phyloP scores from a whole-genome alignment of 2,113 vertebrate genomes.

The Dicrurus megarhynchus region DNA sequence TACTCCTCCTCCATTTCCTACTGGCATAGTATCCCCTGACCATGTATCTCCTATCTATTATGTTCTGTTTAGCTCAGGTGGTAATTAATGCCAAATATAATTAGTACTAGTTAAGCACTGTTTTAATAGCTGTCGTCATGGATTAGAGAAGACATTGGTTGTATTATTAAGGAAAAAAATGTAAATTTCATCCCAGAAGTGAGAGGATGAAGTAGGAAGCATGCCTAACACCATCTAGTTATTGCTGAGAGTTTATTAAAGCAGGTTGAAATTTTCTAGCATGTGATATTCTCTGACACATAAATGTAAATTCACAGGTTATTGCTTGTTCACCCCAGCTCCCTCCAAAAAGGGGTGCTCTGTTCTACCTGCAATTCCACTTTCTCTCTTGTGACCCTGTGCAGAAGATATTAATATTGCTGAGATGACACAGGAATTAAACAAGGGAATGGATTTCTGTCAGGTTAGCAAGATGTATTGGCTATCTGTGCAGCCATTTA shows the following conservation, averaged over 20 bases:
- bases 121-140: not conserved
- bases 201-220: not conserved
- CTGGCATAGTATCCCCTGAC: not conserved
- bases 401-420: not conserved
- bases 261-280: not conserved
- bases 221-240: not conserved
- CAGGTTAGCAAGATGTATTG: not conserved
- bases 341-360: not conserved
- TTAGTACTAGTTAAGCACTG: not conserved
- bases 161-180: not conserved
- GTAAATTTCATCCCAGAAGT: not conserved
- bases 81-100: not conserved
- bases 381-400: not conserved
- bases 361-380: not conserved
- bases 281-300: not conserved
- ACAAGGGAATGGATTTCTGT: conserved; percentile 45
- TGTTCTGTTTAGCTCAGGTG: not conserved
- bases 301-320: not conserved
- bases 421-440: conserved; percentile 23
- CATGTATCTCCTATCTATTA: not conserved
- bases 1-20: not conserved
- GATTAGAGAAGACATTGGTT: not conserved
- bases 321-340: not conserved
- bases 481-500: not conserved
- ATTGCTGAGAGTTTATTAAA: not conserved